These are phyloP conservation scores for Asarcornis scutulata DNA, from an alignment of 2,113 vertebrate species.

Conservation along the genomic window DNA sequence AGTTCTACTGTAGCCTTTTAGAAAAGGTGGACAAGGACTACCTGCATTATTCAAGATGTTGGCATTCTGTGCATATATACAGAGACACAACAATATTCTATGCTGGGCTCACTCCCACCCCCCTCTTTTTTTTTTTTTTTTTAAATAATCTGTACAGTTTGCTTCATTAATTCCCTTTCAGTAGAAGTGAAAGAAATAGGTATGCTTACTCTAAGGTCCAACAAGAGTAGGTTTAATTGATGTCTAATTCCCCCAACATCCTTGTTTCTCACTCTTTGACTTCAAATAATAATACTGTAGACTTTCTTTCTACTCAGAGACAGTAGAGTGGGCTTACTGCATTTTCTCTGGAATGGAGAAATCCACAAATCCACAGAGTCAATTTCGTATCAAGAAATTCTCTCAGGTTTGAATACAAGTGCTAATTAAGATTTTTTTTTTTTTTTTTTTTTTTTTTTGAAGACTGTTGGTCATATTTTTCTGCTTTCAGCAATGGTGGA, in stretches of 20 bases:
- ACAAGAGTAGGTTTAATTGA: not conserved
- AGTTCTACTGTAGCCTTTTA: not conserved
- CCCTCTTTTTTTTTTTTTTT: not conserved
- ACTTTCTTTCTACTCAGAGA: not conserved
- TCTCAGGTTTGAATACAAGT: not conserved
- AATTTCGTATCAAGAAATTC: not conserved
- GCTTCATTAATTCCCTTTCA: not conserved
- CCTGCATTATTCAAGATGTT: not conserved
- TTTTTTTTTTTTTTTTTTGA: not conserved
- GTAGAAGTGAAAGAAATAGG: not conserved
- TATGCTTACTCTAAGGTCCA: not conserved
- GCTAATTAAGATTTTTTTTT: not conserved
- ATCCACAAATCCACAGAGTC: not conserved
- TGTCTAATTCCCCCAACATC: not conserved
- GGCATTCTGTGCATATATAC: fast-evolving
- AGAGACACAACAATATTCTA: not conserved
- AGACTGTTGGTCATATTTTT: not conserved
- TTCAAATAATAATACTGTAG: not conserved
- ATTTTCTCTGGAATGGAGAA: not conserved
- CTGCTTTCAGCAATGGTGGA: not conserved
- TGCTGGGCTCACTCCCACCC: not conserved
- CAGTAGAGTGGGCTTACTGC: not conserved
- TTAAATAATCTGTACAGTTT: not conserved
- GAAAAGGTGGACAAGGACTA: not conserved
- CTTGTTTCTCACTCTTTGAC: not conserved